A percentile compares a stretch with the other conserved stretches of the same genome.
phyloP scores from a whole-genome alignment of 2,888 invertebrate genomes.

The Parascotia fuliginaria region DNA sequence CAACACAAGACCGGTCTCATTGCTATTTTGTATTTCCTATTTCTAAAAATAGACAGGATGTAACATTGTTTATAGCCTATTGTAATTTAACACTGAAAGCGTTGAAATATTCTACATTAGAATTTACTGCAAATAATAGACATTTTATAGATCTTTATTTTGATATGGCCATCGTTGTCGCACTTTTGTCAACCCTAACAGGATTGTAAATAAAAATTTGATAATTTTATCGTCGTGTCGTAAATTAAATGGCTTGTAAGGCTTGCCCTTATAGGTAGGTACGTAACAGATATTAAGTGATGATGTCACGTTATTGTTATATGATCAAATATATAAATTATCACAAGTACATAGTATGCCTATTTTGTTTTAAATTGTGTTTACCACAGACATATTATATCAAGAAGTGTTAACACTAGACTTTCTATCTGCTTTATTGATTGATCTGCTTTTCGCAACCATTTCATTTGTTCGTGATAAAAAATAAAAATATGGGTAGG shows the following conservation, averaged over 20 bases:
- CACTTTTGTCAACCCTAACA: not conserved
- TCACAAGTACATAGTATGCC: too few relatives aligned
- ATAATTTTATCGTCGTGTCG: slow-evolving; percentile 3
- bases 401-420: too few relatives aligned
- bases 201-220: slow-evolving; percentile 1
- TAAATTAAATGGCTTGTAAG: slow-evolving; percentile 1
- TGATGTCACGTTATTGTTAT: not conserved
- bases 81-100: not conserved
- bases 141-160: not conserved
- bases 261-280: not conserved
- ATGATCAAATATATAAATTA: not conserved
- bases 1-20: not conserved
- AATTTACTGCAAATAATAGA: not conserved
- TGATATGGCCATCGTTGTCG: not conserved
- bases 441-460: too few relatives aligned
- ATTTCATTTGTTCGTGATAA: too few relatives aligned
- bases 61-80: not conserved
- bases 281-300: too few relatives aligned
- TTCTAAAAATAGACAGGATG: slow-evolving; percentile 2
- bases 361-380: too few relatives aligned
- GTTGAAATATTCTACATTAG: not conserved
- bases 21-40: not conserved
- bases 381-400: too few relatives aligned
- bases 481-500: too few relatives aligned
- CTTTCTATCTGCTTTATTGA: too few relatives aligned